A percentile compares a stretch with the other conserved stretches of the same genome.
These are phyloP conservation scores for Bos javanicus DNA, from an alignment of 2,113 vertebrate genomes.

Conservation along the genomic window DNA sequence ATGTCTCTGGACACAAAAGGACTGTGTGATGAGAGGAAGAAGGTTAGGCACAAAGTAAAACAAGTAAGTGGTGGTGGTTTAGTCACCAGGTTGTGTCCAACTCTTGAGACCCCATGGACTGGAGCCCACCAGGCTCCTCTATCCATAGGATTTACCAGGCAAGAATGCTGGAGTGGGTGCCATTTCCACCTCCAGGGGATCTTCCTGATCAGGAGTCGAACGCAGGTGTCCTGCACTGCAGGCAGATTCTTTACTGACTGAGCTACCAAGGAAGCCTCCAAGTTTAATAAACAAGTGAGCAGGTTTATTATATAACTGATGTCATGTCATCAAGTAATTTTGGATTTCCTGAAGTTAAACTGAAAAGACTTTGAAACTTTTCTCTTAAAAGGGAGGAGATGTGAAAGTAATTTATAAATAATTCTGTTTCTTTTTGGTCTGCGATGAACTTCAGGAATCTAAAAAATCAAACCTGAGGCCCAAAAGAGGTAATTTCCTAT, in stretches of 20 bases:
- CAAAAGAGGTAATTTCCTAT: neutral
- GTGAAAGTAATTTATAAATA: neutral
- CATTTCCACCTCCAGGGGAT: neutral
- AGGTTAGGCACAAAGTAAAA: neutral
- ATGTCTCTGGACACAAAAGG: neutral
- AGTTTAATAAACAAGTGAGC: neutral
- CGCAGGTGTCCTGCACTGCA: neutral
- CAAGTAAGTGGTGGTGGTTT: neutral
- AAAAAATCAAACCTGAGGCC: neutral
- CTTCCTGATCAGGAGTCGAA: accelerated
- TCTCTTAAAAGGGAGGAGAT: neutral
- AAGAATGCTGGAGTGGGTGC: neutral
- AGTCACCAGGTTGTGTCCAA: neutral
- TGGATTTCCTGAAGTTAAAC: neutral
- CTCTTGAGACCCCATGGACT: neutral
- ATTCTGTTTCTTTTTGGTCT: neutral
- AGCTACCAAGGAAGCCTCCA: neutral
- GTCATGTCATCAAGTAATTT: neutral
- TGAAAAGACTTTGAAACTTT: neutral
- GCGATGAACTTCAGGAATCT: neutral
- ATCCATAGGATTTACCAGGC: neutral
- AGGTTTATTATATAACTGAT: neutral
- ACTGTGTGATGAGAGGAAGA: neutral
- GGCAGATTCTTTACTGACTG: neutral
- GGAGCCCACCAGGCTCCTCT: neutral